phyloP scores from a whole-genome alignment of 1,140 invertebrate species.

The Sarcophaga bullata region DNA sequence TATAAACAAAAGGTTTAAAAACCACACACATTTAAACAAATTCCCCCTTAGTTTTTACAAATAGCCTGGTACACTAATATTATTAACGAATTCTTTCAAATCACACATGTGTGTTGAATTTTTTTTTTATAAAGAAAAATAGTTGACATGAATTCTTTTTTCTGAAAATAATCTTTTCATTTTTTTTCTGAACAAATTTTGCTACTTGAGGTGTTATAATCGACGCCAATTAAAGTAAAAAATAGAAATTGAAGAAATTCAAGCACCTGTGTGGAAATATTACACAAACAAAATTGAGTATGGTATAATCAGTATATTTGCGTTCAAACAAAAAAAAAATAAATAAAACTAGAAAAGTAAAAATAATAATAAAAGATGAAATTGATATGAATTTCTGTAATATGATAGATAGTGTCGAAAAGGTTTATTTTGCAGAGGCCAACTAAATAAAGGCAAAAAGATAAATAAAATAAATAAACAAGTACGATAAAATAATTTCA shows the following conservation, averaged over 20 bases:
- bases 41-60: too few relatives aligned
- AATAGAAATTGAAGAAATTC: neutral
- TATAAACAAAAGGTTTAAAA: too few relatives aligned
- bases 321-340: neutral
- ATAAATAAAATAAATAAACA: constrained; percentile 14
- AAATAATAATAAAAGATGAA: neutral
- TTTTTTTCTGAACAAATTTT: neutral
- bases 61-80: too few relatives aligned
- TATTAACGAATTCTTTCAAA: too few relatives aligned
- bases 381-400: neutral
- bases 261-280: neutral
- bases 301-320: too few relatives aligned
- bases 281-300: neutral
- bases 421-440: neutral
- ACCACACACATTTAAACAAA: too few relatives aligned
- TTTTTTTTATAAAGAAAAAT: neutral
- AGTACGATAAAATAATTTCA: constrained; percentile 2
- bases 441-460: too few relatives aligned
- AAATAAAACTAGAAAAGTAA: too few relatives aligned
- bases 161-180: neutral
- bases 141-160: constrained; percentile 6
- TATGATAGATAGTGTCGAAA: neutral
- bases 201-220: neutral
- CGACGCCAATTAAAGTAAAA: neutral
- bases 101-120: too few relatives aligned